Base-by-base conservation (phyloP, 2,797 vertebrate species). In the Cyprinella venusta region DNA sequence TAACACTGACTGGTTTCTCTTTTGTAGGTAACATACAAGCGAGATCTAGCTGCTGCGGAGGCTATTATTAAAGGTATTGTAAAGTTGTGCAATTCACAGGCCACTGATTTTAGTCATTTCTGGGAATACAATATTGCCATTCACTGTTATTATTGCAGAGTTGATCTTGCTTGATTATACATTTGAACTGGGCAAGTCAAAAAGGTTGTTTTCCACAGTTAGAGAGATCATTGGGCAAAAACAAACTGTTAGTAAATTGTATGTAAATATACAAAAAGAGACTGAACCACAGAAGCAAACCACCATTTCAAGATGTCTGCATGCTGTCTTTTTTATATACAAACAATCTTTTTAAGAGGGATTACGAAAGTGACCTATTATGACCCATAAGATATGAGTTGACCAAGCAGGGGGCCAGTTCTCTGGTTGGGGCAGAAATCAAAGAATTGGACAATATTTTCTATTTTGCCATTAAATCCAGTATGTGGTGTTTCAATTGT, bases 1-100 rank as follows among this genome's bases (percentile, higher is more conserved):
- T 3, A 48, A n/a, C 30, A 19, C 13, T 18, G 59, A 19, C 13
- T 18, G 59, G 92, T 89, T 87, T 91, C 90, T 92, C 90, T 91
- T 88, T 88, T 63, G 6, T 90, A 99, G 98, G 97, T 99, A 89
- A 99, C 98, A 88, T 99, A 98, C 94, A 98, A 94, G 89, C 87
- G 94, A 85, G 98, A 99, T 93, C 90, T 99, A 89, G 97, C 95
- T 90, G 96, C 98, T 78, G 96, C 96, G 67, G 98, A 99, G 91
- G 96, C 95, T 1, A 94, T 99, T 87, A 94, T 99, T 92, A 99
- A 97, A 94, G 98, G 98, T 99, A 96, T 63, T 91, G 81, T 69
- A 70, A 86, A 68, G 80, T 24, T 92, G 76, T 80, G 40, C 65
- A 42, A 21, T 48, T 65, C n/a, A 48, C 33, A 15, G 15, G 12